Percentiles rank a stretch among this genome's conserved stretches.
Evolutionary conservation across 1,140 invertebrate species (phyloP).

Genomic region (Cydia pomonella): DNA sequence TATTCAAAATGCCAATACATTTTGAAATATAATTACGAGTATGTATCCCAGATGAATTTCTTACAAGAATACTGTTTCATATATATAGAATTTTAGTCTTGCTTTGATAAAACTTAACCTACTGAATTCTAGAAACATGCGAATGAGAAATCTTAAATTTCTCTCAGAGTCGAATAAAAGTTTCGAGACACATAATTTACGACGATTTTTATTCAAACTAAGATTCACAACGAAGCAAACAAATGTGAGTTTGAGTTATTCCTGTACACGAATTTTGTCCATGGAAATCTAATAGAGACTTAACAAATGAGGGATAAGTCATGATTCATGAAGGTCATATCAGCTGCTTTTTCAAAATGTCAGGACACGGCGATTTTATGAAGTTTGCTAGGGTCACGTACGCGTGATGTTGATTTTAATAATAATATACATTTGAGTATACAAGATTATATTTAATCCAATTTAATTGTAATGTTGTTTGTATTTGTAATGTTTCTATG

Average conservation of each 20-base stretch:
- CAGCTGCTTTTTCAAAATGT: no score
- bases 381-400: no score
- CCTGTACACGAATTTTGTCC: not conserved
- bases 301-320: not conserved
- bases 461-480: no score
- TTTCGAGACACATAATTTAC: constrained; percentile 21
- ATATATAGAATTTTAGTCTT: not conserved
- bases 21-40: not conserved
- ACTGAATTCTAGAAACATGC: constrained; percentile 8
- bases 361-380: no score
- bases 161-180: constrained; percentile 22
- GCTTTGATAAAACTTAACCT: not conserved
- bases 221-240: constrained; percentile 2
- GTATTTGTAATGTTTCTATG: no score
- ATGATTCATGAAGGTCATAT: no score
- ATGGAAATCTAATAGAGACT: not conserved
- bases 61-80: not conserved
- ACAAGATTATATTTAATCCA: no score
- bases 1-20: no score
- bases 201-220: constrained; percentile 16
- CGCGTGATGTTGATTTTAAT: no score
- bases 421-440: no score
- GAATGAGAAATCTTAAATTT: constrained; percentile 18
- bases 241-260: constrained; percentile 12
- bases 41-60: not conserved